phyloP scores from a whole-genome alignment of 2,888 invertebrate genomes.

The Cryptocheilus praepositus region DNA sequence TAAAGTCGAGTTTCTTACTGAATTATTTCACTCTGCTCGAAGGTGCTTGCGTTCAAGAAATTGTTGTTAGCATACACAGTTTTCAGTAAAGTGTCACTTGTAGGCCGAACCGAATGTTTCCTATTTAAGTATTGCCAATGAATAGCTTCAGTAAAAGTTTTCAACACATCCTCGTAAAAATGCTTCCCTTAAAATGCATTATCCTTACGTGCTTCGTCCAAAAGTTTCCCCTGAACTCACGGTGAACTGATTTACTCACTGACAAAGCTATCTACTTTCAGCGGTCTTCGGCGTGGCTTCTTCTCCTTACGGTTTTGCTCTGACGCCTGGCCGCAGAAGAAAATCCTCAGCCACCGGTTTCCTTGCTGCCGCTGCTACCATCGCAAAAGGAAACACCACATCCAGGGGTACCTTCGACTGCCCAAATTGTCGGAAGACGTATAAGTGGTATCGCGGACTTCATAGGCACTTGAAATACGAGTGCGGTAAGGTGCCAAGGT shows the following conservation, averaged over 20 bases:
- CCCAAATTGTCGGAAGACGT: slow-evolving; percentile 76
- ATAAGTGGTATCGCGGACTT: slow-evolving; percentile 79
- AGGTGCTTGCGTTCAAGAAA: too few relatives aligned
- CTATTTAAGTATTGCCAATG: too few relatives aligned
- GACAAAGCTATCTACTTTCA: neutral
- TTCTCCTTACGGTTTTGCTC: neutral
- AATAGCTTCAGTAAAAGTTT: too few relatives aligned
- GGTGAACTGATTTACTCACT: neutral
- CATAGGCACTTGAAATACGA: slow-evolving; percentile 74
- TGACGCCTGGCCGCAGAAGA: slow-evolving; percentile 7
- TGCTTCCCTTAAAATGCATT: too few relatives aligned
- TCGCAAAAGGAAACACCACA: slow-evolving; percentile 34
- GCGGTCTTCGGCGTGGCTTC: neutral
- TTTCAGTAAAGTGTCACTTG: too few relatives aligned
- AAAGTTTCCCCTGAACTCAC: too few relatives aligned
- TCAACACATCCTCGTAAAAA: too few relatives aligned
- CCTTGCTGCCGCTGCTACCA: slow-evolving; percentile 19
- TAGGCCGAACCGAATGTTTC: too few relatives aligned
- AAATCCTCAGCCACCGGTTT: neutral
- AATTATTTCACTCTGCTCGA: too few relatives aligned
- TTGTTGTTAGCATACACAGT: too few relatives aligned
- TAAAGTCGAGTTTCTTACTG: slow-evolving; percentile 1
- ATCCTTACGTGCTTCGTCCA: too few relatives aligned
- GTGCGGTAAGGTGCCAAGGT: slow-evolving; percentile 70
- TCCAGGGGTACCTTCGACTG: slow-evolving; percentile 71